Base-by-base conservation (phyloP, 1,140 invertebrate species). In the Drosophila virilis region DNA sequence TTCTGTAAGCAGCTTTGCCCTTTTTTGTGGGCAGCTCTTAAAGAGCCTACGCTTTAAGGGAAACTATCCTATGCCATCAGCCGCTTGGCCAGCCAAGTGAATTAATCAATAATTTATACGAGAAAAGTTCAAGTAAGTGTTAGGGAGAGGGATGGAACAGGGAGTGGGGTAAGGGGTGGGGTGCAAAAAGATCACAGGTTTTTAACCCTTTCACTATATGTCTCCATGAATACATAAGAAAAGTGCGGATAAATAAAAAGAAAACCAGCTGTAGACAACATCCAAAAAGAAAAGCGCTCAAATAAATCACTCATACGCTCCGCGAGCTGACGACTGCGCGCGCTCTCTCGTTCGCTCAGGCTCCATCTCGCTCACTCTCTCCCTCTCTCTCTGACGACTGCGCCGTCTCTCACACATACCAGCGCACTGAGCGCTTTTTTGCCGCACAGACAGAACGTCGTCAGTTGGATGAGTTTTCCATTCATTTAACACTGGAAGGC, bases 191-290 rank as follows among this genome's bases (percentile, higher is more conserved):
- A 85, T 83, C 80, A 72, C 75, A 80, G 80, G 89, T 84, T 91
- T 81, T 89, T 91, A 91, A 91, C 88, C 88, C 88, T 91, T 91
- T 91, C 84, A 90, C 80, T 90, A 75, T 68, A 80, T 80, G 79
- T 85, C 61, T 61, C 60, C 15, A 80, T 67, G 70, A 80, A 61
- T 80, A 80, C 37, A 89, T 90, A 89, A 80, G 70, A 46, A 67
- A 38, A 45, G 33, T 48, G 15, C 40, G 77, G 48, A 77, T 74
- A 74, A 61, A 65, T 73, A 76, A 55, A 50, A 72, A 51, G 12
- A 38, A 35, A 33, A 48, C 9, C 35, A 42, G 58, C 61, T 28
- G 15, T 22, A 35, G 7, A 12, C 48, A 33, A 50, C 12, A 33
- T 22, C 22, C 17, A 48, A 1, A 32, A 33, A 48, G 45, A 55